These are phyloP conservation scores for Hesperophylax magnus DNA, from an alignment of 1,140 invertebrate genomes.

Conservation along the genomic window DNA sequence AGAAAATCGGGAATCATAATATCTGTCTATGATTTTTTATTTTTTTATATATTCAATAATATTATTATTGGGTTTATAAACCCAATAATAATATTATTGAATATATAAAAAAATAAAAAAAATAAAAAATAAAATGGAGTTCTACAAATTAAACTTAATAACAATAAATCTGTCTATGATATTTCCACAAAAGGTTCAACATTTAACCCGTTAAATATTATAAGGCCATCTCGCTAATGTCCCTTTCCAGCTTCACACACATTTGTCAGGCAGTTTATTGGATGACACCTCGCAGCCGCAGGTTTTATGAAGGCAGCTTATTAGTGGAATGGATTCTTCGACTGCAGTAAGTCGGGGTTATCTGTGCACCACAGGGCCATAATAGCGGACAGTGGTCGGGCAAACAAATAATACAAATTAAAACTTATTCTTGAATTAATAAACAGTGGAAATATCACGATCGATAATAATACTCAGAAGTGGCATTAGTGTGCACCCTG, in stretches of 20 bases:
- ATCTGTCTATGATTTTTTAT: no score
- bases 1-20: no score
- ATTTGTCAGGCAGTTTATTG: constrained; percentile 23
- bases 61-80: no score
- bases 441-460: constrained; percentile 31
- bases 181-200: constrained; percentile 18
- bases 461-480: neutral
- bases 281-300: constrained; percentile 30
- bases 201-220: neutral
- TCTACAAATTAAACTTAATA: no score
- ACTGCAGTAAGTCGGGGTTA: constrained; percentile 24
- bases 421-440: constrained; percentile 43
- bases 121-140: no score
- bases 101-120: no score
- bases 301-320: constrained; percentile 25
- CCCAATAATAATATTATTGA: no score
- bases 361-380: neutral
- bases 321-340: constrained; percentile 36
- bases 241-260: constrained; percentile 10
- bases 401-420: constrained; percentile 42
- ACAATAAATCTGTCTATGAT: no score
- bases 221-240: neutral
- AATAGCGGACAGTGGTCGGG: neutral
- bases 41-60: no score
- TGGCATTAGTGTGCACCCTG: neutral